Conservation (phyloP, 2,797 vertebrate genomes). For the Echeneis naucrates region DNA sequence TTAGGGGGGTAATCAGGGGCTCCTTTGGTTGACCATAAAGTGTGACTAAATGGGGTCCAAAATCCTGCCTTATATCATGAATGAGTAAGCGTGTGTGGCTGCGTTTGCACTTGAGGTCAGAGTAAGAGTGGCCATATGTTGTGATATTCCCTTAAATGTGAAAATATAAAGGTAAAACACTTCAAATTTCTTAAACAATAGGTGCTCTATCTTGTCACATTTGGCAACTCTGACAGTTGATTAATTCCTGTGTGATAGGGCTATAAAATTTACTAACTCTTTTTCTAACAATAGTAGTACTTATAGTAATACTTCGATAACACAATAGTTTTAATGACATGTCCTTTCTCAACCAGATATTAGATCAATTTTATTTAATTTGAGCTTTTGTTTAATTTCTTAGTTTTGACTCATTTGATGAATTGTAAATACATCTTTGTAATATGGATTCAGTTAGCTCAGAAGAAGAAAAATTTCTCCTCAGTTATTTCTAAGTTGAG, state of each 20-base stretch:
- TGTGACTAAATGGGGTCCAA: constrained; percentile 49
- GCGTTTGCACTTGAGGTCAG: constrained; percentile 10
- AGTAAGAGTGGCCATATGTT: background rate
- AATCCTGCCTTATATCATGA: constrained; percentile 37
- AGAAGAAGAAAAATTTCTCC: background rate
- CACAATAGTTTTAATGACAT: no score
- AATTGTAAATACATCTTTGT: no score
- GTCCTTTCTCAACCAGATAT: background rate
- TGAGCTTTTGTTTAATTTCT: background rate
- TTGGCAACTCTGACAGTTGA: background rate
- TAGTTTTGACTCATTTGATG: no score
- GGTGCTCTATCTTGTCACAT: background rate
- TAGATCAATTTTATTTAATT: constrained; percentile 5
- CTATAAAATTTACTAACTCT: background rate
- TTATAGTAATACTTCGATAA: no score
- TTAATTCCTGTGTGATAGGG: no score
- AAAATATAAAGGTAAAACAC: background rate
- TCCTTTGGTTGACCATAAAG: constrained; percentile 50
- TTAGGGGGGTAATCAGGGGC: constrained; percentile 36
- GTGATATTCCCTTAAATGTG: no score
- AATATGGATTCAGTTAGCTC: background rate
- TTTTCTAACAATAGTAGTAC: no score
- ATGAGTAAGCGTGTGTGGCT: constrained; percentile 27
- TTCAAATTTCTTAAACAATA: background rate
- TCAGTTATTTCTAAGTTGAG: background rate